Evolutionary conservation across 2,888 invertebrate genomes (phyloP), one percentile per base, ranked within the genome.

Genomic region (Mimas tiliae): DNA sequence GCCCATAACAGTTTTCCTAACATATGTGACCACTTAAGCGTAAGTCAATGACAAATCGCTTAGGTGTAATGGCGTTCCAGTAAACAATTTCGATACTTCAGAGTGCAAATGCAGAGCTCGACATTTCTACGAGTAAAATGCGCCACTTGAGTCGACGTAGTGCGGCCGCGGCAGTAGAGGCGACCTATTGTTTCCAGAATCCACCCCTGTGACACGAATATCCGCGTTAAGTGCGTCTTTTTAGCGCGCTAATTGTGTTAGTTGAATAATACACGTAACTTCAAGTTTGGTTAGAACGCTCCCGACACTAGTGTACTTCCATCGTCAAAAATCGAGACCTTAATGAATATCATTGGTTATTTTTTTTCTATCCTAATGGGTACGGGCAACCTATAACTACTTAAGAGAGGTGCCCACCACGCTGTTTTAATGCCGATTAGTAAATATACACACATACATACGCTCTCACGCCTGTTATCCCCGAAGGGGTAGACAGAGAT

Each of bases 61-160:
- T 9, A 19, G 50, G 2, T 16, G 48, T 48, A 48, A 48, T 16
- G 38, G 11, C 16, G 53, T 55, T 38, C 34, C 38, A 27, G 52
- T n/a, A 38, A 16, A 38, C 34, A 16, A 34, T 55, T 55, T 38
- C 38, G 55, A 34, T 55, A 34, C 64, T 63, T 55, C 52, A 68
- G 70, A 70, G 67, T 75, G 75, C 73, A 74, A 72, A 70, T 67
- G 68, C 68, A 65, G 66, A 52, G 53, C 71, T 72, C 70, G 71
- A 73, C 73, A 68, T 73, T 72, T 68, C 72, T 70, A 68, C 68
- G 70, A 73, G 72, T 77, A 81, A 79, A 76, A 75, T 75, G 75
- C 69, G 70, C 73, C 76, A 75, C 79, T 80, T 71, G 73, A 70
- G 74, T 65, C 70, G 71, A 70, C 64, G 68, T 68, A 45, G 16